phyloP scores from a whole-genome alignment of 2,888 invertebrate genomes.

The Smittia aterrima region DNA sequence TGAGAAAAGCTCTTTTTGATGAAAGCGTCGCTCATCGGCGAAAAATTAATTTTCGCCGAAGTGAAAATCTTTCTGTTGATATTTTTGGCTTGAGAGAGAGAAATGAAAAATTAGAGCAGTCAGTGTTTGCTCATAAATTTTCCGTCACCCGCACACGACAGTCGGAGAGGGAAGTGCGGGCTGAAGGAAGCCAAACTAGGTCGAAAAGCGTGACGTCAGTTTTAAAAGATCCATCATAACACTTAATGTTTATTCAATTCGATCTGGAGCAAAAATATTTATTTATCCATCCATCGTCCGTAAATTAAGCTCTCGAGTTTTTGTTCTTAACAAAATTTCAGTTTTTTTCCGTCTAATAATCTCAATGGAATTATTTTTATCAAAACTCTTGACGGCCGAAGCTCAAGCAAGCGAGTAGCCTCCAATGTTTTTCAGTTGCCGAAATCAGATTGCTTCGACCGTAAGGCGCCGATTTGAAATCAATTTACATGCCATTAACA shows the following conservation, averaged over 20 bases:
- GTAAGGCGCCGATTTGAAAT: not conserved
- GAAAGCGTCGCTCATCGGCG: not conserved
- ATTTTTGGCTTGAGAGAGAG: not conserved
- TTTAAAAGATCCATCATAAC: not conserved
- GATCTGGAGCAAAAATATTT: constrained; percentile 10
- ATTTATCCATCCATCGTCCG: not conserved
- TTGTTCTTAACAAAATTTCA: not conserved
- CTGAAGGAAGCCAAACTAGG: not conserved
- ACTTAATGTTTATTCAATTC: not conserved
- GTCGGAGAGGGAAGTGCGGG: not conserved
- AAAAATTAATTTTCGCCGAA: not conserved
- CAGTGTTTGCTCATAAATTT: not conserved
- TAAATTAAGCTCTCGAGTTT: not conserved
- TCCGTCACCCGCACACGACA: not conserved
- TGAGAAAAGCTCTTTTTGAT: not conserved
- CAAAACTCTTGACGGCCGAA: not conserved
- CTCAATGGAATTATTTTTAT: not conserved
- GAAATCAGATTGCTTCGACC: not conserved
- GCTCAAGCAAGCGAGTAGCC: not conserved
- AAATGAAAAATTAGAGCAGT: not conserved
- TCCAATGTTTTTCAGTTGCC: not conserved
- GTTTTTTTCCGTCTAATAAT: not conserved
- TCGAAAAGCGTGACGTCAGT: constrained; percentile 1
- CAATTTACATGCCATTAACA: constrained; percentile 9
- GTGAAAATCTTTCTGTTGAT: not conserved